Evolutionary conservation across 2,797 vertebrate species (phyloP).

Genomic region (Orientallactaga sibirica): DNA sequence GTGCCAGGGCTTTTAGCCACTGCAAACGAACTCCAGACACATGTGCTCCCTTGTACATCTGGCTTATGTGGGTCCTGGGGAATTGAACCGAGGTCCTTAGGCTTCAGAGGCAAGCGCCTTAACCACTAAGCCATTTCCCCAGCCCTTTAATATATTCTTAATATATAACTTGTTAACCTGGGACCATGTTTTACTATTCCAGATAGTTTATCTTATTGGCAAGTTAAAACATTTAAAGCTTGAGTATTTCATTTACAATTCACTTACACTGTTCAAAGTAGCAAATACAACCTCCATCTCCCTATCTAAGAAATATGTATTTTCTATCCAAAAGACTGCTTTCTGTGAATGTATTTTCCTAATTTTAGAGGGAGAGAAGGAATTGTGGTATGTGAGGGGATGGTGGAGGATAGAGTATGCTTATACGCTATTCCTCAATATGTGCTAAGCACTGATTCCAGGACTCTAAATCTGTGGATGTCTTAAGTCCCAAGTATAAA

Average conservation of each 20-base stretch:
- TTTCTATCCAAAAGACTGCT: slow-evolving; percentile 49
- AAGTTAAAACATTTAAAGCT: slow-evolving; percentile 59
- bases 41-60: no score
- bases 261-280: background rate
- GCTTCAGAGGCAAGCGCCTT: no score
- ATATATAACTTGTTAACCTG: slow-evolving; percentile 82
- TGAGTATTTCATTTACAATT: slow-evolving; percentile 59
- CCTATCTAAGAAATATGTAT: slow-evolving; percentile 31
- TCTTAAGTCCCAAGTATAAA: background rate
- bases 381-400: no score
- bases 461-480: background rate
- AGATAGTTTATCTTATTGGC: background rate
- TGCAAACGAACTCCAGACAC: no score
- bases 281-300: background rate
- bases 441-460: background rate
- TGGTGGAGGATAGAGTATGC: no score
- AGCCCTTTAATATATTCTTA: slow-evolving; percentile 37
- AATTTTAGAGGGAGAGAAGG: background rate
- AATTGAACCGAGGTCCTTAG: no score
- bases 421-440: background rate
- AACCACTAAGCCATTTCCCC: no score
- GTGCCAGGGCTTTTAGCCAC: no score
- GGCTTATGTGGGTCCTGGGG: no score
- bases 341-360: background rate
- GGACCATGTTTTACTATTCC: slow-evolving; percentile 68